phyloP scores from a whole-genome alignment of 2,113 vertebrate species.

The Erpornis zantholeuca region DNA sequence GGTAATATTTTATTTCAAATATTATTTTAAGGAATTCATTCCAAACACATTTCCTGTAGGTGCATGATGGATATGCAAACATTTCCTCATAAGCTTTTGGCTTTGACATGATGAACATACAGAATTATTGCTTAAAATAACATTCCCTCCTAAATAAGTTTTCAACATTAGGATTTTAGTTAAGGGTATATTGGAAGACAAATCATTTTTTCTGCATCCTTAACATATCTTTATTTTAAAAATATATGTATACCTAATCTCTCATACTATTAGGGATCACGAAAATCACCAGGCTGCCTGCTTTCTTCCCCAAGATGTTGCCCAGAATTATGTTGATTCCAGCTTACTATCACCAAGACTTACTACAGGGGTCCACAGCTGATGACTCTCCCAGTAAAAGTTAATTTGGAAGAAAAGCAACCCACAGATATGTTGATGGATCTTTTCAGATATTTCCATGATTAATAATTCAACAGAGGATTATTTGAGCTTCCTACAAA shows the following conservation, averaged over 20 bases:
- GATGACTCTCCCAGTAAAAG: not conserved
- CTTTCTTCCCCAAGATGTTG: not conserved
- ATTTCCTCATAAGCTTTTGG: not conserved
- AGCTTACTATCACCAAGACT: not conserved
- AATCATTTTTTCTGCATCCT: not conserved
- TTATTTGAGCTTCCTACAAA: not conserved
- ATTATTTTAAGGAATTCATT: not conserved
- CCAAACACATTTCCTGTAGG: not conserved
- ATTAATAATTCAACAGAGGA: constrained; percentile 2
- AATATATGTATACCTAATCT: not conserved
- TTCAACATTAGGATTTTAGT: not conserved
- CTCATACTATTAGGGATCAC: not conserved
- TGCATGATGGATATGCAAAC: not conserved
- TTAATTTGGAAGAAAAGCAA: not conserved
- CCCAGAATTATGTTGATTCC: not conserved
- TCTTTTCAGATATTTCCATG: not conserved
- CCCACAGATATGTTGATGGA: not conserved
- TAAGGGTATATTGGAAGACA: not conserved
- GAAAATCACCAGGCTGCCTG: not conserved
- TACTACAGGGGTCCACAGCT: not conserved
- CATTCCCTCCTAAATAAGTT: not conserved
- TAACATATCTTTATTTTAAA: not conserved
- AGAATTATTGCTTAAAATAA: not conserved
- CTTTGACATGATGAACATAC: not conserved
- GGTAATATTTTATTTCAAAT: not conserved